Conservation (phyloP, 2,113 vertebrate genomes). For the rat (Rattus norvegicus) region GRCr8 NC_086031.1:32579501-32580000, state of each 20-base stretch:
- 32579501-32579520: background rate
- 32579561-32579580: fast-evolving
- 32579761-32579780: background rate
- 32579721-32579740: background rate
- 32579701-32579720: background rate
- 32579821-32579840: background rate
- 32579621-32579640: background rate
- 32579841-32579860: background rate
- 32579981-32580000: background rate
- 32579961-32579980: too few species aligned
- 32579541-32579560: background rate
- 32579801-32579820: background rate
- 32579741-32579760: background rate
- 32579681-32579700: fast-evolving
- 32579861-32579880: background rate
- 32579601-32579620: background rate
- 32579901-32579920: background rate
- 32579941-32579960: background rate
- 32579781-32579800: too few species aligned
- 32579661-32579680: fast-evolving
- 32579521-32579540: background rate
- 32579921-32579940: background rate
- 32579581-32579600: background rate
- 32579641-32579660: background rate
- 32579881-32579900: background rate